These are phyloP conservation scores for Crax fasciolata DNA, from an alignment of 2,797 vertebrate species.

Conservation along the genomic window DNA sequence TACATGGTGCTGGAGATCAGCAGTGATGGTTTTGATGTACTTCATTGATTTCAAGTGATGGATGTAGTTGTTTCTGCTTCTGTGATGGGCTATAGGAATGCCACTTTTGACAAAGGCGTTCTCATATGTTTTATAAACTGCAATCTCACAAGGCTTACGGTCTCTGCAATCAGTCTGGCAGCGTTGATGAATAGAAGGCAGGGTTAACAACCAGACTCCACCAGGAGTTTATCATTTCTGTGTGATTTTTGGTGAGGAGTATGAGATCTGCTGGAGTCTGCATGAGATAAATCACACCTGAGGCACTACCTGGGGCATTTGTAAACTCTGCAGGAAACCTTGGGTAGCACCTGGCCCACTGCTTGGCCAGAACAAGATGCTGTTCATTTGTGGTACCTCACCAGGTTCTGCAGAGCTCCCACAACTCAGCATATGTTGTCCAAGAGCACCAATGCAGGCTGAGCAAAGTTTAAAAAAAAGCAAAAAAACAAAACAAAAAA, in stretches of 20 bases:
- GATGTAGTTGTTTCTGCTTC: slow-evolving; percentile 36
- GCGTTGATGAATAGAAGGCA: background rate
- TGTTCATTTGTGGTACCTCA: background rate
- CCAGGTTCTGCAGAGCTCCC: background rate
- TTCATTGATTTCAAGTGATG: slow-evolving; percentile 36
- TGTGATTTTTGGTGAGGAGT: background rate
- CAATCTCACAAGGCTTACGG: slow-evolving; percentile 14
- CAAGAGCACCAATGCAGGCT: background rate
- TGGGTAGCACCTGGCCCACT: background rate
- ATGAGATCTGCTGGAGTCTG: background rate
- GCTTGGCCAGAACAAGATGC: background rate
- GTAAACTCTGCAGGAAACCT: background rate
- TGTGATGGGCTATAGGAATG: slow-evolving; percentile 43
- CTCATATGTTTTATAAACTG: slow-evolving; percentile 27
- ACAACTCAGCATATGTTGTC: background rate
- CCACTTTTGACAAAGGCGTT: slow-evolving; percentile 15
- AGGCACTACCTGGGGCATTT: background rate
- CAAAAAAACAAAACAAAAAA: no score
- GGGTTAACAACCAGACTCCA: slow-evolving; percentile 20
- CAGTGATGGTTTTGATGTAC: background rate
- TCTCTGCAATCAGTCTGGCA: slow-evolving; percentile 10
- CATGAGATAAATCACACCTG: background rate
- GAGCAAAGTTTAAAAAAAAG: background rate
- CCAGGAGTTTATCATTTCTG: background rate
- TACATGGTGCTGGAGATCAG: background rate